Evolutionary conservation across 2,888 invertebrate species (phyloP).

Genomic region (Brachycybe producta): DNA sequence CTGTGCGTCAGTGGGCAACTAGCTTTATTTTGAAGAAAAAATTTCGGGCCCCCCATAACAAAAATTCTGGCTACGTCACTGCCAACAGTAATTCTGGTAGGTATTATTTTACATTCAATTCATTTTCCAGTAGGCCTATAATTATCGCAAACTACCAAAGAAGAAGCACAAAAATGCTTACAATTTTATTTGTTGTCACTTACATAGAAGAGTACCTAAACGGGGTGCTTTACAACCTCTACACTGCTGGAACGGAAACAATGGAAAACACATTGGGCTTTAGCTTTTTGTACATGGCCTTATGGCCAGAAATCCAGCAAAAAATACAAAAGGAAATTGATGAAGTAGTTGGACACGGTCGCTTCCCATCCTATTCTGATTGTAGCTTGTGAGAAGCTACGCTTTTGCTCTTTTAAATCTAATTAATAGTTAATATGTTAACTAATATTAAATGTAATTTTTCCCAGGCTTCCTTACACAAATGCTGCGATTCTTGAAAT

Average conservation of each 20-base stretch:
- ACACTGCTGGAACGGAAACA: conserved; percentile 4
- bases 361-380: conserved; percentile 5
- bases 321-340: conserved; percentile 12
- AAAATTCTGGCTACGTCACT: too few relatives aligned
- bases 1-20: too few relatives aligned
- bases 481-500: background rate
- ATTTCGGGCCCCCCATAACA: too few relatives aligned
- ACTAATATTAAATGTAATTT: background rate
- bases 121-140: too few relatives aligned
- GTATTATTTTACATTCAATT: too few relatives aligned
- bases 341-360: background rate
- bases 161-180: too few relatives aligned
- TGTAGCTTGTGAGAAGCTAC: background rate
- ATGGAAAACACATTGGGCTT: background rate
- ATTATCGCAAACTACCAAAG: too few relatives aligned
- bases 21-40: too few relatives aligned
- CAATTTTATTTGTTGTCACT: background rate
- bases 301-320: conserved; percentile 8
- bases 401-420: background rate
- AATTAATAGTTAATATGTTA: too few relatives aligned
- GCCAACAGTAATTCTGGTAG: too few relatives aligned
- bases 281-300: conserved; percentile 1
- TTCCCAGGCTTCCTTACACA: conserved; percentile 2
- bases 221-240: conserved; percentile 3
- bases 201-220: conserved; percentile 1